Conservation (phyloP, 1,140 invertebrate species). For the Bradysia coprophila region DNA sequence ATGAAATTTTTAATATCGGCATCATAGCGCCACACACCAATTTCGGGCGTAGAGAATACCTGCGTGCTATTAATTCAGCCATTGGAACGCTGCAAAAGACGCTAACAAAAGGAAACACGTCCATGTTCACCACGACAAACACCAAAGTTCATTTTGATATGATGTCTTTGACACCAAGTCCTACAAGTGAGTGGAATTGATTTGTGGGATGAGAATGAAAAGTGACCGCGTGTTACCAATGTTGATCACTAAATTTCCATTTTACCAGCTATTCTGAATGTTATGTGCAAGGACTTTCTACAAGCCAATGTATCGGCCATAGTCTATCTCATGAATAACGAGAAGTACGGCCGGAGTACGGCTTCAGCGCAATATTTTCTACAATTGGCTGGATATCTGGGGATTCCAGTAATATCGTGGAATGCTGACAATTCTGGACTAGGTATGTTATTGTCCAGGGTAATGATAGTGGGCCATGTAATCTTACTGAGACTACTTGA, state of each 20-base stretch:
- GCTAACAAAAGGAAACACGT: too few species aligned
- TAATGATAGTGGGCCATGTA: too few species aligned
- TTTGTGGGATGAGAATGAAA: background rate
- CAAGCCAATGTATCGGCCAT: constrained; percentile 78
- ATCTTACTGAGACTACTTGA: too few species aligned
- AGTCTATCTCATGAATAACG: constrained; percentile 85
- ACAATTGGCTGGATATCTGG: constrained; percentile 66
- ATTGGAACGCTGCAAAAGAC: constrained; percentile 36
- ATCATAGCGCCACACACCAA: constrained; percentile 34
- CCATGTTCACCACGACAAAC: too few species aligned
- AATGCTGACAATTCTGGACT: constrained; percentile 85
- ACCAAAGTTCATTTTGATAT: constrained; percentile 39
- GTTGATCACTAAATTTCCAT: constrained; percentile 8
- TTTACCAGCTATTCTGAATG: constrained; percentile 61
- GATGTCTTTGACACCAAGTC: constrained; percentile 54
- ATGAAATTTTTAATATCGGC: constrained; percentile 15
- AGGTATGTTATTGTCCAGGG: constrained; percentile 28
- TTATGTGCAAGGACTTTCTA: constrained; percentile 74
- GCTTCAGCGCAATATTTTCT: constrained; percentile 87
- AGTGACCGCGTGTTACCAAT: too few species aligned
- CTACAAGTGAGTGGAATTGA: constrained; percentile 36
- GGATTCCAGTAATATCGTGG: constrained; percentile 84
- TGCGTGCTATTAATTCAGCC: constrained; percentile 41
- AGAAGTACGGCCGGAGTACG: constrained; percentile 65
- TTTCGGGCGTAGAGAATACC: constrained; percentile 40